Conservation (phyloP, 2,113 vertebrate species). For the Tragelaphus scriptus region DNA sequence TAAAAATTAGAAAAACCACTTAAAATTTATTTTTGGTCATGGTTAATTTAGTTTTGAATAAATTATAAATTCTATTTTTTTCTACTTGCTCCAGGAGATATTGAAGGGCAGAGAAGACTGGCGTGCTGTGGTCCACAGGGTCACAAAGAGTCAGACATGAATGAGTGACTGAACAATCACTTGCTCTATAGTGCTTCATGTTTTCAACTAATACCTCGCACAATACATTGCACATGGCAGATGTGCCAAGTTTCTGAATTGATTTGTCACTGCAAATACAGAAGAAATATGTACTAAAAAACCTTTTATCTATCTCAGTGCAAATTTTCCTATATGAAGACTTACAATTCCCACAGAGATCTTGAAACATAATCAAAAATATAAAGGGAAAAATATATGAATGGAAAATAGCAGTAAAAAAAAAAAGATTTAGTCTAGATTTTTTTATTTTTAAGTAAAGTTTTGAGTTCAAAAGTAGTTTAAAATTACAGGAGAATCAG, state of each 20-base stretch:
- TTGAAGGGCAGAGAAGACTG: not conserved
- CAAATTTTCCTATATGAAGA: not conserved
- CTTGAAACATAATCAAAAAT: not conserved
- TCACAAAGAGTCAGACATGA: not conserved
- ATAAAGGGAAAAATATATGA: not conserved
- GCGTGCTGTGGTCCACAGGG: accelerated
- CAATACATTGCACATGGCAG: not conserved
- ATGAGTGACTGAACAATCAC: not conserved
- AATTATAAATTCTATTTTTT: not conserved
- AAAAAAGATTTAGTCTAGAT: not conserved
- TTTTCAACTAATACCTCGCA: not conserved
- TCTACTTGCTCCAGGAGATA: not conserved
- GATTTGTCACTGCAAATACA: not conserved
- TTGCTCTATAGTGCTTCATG: not conserved
- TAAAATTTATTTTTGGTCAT: not conserved
- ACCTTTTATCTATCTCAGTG: not conserved
- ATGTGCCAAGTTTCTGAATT: not conserved
- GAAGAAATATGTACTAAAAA: not conserved
- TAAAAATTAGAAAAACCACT: not conserved
- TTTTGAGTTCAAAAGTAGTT: not conserved
- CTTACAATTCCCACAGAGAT: not conserved
- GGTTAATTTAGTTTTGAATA: not conserved
- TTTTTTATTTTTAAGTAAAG: not conserved
- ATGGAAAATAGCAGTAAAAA: not conserved
- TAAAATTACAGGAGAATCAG: not conserved